Base-by-base conservation (phyloP, 2,113 vertebrate species). In the Pongo pygmaeus region DNA sequence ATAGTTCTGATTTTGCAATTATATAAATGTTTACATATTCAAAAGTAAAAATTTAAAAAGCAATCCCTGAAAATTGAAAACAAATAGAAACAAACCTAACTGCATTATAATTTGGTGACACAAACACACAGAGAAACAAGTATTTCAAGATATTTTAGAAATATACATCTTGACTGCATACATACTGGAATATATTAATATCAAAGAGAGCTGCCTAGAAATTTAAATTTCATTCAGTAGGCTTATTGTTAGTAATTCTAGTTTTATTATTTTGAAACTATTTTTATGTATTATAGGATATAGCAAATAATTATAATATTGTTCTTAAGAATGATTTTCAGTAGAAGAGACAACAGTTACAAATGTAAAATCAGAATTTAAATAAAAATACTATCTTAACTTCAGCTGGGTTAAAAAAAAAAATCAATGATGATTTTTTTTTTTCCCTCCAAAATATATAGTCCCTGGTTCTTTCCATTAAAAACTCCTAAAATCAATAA, bases 311-410 rank as follows among this genome's bases (percentile, higher is more conserved):
- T 52, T 72, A 61, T 61, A 52, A 87, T 80, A 84, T 69, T 89
- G 5, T 48, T 74, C 43, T 81, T 91, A 74, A 43, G n/a, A 96
- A 80, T 74, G 23, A 64, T 74, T 89, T 96, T 46, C 85, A 75
- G 67, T 52, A 10, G 50, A 52, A 74, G 92, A 74, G 20, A 64
- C 61, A 32, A 30, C 61, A 70, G 11, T 74, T 96, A 52, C 13
- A 93, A 92, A 96, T 48, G 8, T 91, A 91, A 81, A 87, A 75
- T 80, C 52, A 91, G 64, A 74, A 32, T 91, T 91, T 91, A 80
- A 94, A 61, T 70, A 59, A 87, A 94, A 91, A 83, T 43, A 43
- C 52, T 43, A 72, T 75, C 11, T 83, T 83, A 87, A 83, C 13
- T 50, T 88, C 40, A 84, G 8, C 2, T 88, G 7, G 64, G 17